These are phyloP conservation scores for Dolichomitus sp. DNA, from an alignment of 2,888 invertebrate genomes.

Conservation along the genomic window DNA sequence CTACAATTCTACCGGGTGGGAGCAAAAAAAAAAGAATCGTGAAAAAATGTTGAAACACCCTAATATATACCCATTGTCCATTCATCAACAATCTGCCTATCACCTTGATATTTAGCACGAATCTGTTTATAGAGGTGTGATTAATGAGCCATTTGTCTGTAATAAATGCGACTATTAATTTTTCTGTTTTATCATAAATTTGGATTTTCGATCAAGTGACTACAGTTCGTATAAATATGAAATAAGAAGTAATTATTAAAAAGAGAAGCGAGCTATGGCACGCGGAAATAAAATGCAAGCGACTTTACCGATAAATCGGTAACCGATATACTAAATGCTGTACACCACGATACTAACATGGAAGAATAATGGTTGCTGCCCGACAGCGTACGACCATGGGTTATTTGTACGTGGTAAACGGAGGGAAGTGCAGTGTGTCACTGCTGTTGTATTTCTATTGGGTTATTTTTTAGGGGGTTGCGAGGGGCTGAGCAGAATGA, in stretches of 20 bases:
- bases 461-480: conserved; percentile 25
- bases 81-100: background rate
- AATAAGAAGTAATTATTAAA: too few relatives aligned
- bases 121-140: conserved; percentile 18
- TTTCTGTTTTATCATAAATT: conserved; percentile 7
- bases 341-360: background rate
- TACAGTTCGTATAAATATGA: background rate
- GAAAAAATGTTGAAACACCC: too few relatives aligned
- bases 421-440: background rate
- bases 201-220: background rate
- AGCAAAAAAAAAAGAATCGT: too few relatives aligned
- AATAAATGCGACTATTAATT: background rate
- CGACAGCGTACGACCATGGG: background rate
- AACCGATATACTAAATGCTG: conserved; percentile 10
- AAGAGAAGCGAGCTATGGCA: background rate
- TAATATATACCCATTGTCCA: background rate
- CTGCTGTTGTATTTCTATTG: conserved; percentile 38
- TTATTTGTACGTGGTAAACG: conserved; percentile 30
- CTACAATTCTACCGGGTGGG: too few relatives aligned
- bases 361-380: conserved; percentile 5
- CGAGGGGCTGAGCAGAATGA: background rate
- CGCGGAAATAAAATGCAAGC: background rate
- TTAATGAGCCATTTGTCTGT: conserved; percentile 16
- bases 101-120: background rate
- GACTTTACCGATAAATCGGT: background rate